These are phyloP conservation scores for Trachymyrmex cornetzi DNA, from an alignment of 1,140 invertebrate species.

Conservation along the genomic window DNA sequence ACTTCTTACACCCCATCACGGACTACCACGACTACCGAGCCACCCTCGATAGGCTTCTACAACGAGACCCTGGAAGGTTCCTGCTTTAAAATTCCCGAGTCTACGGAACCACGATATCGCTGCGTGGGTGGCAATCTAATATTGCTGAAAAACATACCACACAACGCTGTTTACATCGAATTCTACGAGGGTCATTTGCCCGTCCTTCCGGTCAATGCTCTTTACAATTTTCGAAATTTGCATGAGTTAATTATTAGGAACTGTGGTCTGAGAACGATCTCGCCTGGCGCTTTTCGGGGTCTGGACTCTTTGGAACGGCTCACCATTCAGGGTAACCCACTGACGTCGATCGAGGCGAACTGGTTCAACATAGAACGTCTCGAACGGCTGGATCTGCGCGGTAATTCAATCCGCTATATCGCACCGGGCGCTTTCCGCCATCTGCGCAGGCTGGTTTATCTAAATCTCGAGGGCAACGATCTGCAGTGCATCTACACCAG, in stretches of 20 bases:
- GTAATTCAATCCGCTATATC: slow-evolving; percentile 77
- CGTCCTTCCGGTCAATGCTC: slow-evolving; percentile 46
- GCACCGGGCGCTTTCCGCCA: slow-evolving; percentile 70
- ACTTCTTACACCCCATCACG: not conserved
- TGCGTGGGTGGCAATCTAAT: slow-evolving; percentile 73
- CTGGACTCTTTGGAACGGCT: slow-evolving; percentile 69
- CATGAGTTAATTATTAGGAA: slow-evolving; percentile 74
- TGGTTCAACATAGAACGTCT: slow-evolving; percentile 75
- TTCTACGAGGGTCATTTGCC: slow-evolving; percentile 74
- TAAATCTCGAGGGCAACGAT: slow-evolving; percentile 78
- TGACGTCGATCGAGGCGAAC: slow-evolving; percentile 66
- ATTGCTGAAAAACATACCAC: slow-evolving; percentile 67
- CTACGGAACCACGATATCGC: slow-evolving; percentile 59
- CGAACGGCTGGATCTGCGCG: slow-evolving; percentile 73
- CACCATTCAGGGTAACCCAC: slow-evolving; percentile 74
- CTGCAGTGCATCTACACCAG: slow-evolving; percentile 78
- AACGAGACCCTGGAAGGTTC: slow-evolving; percentile 24
- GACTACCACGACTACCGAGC: slow-evolving; percentile 25
- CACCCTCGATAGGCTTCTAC: not conserved
- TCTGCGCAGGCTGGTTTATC: slow-evolving; percentile 68
- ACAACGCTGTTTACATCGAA: slow-evolving; percentile 71
- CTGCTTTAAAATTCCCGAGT: slow-evolving; percentile 2
- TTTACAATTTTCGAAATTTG: slow-evolving; percentile 72
- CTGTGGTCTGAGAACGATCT: slow-evolving; percentile 71
- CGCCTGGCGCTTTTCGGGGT: slow-evolving; percentile 69